Evolutionary conservation across 2,797 vertebrate genomes (phyloP).

Genomic region (Gila robusta): DNA sequence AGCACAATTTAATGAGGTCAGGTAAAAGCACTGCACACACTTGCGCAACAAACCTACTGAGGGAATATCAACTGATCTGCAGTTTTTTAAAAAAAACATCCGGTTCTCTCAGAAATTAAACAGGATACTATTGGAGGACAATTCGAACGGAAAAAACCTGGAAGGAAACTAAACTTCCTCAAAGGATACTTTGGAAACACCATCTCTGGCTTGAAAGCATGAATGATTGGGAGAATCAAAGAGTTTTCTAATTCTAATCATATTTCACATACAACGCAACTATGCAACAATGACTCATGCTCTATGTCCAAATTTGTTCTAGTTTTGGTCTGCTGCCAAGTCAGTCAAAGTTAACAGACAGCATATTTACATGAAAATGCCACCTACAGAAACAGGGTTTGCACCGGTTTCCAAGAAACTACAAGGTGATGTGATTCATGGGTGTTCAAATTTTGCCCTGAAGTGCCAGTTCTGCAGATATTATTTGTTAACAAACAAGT

Average conservation of each 20-base stretch:
- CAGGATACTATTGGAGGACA: constrained; percentile 41
- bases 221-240: background rate
- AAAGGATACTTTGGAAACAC: constrained; percentile 17
- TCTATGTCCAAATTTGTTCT: background rate
- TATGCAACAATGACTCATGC: background rate
- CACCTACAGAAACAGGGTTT: background rate
- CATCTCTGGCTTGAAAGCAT: background rate
- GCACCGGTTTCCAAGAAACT: background rate
- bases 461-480: background rate
- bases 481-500: no score
- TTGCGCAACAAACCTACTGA: constrained; percentile 19
- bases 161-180: constrained; percentile 57
- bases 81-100: constrained; percentile 28
- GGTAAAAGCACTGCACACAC: background rate
- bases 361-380: background rate
- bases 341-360: background rate
- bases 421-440: background rate
- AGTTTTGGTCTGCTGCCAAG: background rate
- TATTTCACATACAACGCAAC: background rate
- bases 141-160: background rate
- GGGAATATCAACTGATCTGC: constrained; percentile 1
- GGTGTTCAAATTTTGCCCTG: background rate
- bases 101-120: constrained; percentile 35
- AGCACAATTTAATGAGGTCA: background rate
- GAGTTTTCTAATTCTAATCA: background rate